phyloP scores from a whole-genome alignment of 2,113 vertebrate genomes.

The Callionymus lyra region DNA sequence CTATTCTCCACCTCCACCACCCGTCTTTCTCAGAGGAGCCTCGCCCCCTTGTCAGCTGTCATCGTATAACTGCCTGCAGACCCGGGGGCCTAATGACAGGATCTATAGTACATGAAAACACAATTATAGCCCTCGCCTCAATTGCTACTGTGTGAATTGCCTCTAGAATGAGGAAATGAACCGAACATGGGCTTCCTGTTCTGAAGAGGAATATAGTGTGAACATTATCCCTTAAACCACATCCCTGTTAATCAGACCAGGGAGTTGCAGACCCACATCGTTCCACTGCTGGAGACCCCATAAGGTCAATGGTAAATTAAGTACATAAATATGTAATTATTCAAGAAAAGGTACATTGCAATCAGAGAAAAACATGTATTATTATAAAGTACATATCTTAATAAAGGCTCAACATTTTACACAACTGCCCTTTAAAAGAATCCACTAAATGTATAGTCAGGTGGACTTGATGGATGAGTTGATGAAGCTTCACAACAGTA shows the following conservation, averaged over 20 bases:
- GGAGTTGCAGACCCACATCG: background rate
- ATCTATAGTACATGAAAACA: conserved; percentile 69
- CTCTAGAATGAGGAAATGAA: conserved; percentile 35
- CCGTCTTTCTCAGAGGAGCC: conserved; percentile 43
- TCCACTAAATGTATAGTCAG: too few species aligned
- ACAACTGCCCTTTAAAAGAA: too few species aligned
- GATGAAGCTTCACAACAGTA: background rate
- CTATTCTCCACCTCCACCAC: conserved; percentile 1
- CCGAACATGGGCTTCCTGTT: conserved; percentile 32
- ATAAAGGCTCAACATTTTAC: background rate
- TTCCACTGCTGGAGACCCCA: too few species aligned
- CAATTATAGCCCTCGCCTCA: conserved; percentile 59
- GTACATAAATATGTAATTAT: too few species aligned
- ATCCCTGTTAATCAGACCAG: conserved; percentile 15
- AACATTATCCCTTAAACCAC: conserved; percentile 40
- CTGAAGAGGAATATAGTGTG: conserved; percentile 15
- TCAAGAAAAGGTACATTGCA: too few species aligned
- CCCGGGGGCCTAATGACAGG: conserved; percentile 60
- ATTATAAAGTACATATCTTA: conserved; percentile 9
- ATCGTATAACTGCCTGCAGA: conserved; percentile 59
- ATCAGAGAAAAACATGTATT: conserved; percentile 7
- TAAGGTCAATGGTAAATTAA: too few species aligned
- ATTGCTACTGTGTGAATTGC: conserved; percentile 57
- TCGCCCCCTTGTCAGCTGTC: conserved; percentile 63
- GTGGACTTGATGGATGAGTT: too few species aligned